These are phyloP conservation scores for Phrynocephalus versicolor DNA, from an alignment of 2,113 vertebrate species.

Conservation along the genomic window DNA sequence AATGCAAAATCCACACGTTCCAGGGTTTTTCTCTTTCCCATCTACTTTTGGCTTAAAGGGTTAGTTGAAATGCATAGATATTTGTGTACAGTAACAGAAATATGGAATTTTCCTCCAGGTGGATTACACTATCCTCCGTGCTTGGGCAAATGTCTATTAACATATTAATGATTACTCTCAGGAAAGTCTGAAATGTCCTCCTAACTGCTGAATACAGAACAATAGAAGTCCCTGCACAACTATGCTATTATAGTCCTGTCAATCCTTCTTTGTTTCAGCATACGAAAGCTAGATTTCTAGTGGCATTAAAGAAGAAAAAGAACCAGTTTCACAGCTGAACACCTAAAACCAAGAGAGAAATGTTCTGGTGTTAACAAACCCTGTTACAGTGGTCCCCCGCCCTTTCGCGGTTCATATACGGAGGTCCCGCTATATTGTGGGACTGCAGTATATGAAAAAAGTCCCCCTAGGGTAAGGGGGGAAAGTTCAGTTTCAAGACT, in stretches of 20 bases:
- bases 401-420: no score
- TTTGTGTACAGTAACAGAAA: background rate
- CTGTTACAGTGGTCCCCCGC: no score
- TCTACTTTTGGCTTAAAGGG: background rate
- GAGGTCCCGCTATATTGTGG: no score
- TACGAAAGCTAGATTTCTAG: background rate
- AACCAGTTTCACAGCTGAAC: background rate
- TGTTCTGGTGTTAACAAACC: background rate
- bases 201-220: background rate
- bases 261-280: background rate
- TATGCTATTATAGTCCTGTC: background rate
- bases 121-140: background rate
- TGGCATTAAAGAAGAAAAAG: background rate
- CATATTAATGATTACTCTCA: background rate
- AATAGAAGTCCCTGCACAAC: background rate
- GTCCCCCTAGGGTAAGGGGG: no score
- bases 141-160: conserved; percentile 1
- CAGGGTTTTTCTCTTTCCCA: background rate
- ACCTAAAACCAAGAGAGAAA: background rate
- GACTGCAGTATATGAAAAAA: no score
- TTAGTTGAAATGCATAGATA: background rate
- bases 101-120: background rate
- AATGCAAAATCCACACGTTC: background rate
- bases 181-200: background rate
- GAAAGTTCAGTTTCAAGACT: no score